Percentiles rank a stretch among this genome's conserved stretches.
These are phyloP conservation scores for Trissolcus brochymenae DNA, from an alignment of 2,888 invertebrate genomes.

Conservation along the genomic window DNA sequence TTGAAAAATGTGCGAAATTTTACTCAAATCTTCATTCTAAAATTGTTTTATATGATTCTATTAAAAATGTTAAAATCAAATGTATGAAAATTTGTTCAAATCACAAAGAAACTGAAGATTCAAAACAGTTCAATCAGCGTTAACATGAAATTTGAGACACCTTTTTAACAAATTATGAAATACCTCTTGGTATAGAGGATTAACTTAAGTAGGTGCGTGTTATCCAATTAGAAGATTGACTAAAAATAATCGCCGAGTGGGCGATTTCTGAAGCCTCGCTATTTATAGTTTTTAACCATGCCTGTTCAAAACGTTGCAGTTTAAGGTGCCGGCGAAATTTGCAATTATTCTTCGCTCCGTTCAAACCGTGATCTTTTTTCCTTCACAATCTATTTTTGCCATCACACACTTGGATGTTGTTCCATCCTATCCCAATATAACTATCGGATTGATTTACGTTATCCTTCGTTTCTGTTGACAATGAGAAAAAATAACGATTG, in stretches of 20 bases:
- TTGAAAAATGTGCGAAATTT: not conserved
- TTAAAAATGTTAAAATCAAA: no score
- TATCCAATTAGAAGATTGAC: constrained; percentile 33
- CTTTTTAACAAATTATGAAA: constrained; percentile 36
- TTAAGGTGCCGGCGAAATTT: not conserved
- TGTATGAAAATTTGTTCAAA: no score
- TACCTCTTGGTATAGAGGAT: constrained; percentile 20
- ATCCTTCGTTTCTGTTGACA: no score
- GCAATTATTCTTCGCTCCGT: not conserved
- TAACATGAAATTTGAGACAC: constrained; percentile 14
- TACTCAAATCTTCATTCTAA: no score
- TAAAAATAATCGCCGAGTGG: constrained; percentile 33
- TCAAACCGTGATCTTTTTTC: no score
- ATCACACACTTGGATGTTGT: no score
- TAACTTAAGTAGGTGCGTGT: constrained; percentile 32
- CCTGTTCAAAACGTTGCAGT: constrained; percentile 2
- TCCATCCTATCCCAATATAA: no score
- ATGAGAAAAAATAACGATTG: no score
- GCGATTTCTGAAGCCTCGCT: constrained; percentile 14
- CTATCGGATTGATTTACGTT: no score
- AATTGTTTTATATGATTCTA: no score
- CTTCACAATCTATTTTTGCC: no score
- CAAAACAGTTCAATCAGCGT: not conserved
- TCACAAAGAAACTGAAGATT: not conserved
- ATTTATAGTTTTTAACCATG: constrained; percentile 31